A percentile compares a stretch with the other conserved stretches of the same genome.
Conservation (phyloP, 2,888 invertebrate genomes). For the Melanotus villosus region DNA sequence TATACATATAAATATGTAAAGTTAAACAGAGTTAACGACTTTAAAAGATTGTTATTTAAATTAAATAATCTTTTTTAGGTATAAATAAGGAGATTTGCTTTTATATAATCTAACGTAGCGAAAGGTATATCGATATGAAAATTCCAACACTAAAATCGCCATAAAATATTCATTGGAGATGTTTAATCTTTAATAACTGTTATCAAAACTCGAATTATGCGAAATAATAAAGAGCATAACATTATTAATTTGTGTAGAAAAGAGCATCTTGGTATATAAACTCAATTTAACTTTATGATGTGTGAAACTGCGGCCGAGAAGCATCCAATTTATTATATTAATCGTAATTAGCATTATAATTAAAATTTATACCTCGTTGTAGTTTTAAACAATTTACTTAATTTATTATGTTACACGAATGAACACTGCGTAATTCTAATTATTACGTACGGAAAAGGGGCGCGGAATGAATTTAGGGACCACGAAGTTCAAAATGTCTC, state of each 20-base stretch:
- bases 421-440: slow-evolving; percentile 3
- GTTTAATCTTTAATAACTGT: slow-evolving; percentile 15
- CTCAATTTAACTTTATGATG: slow-evolving; percentile 29
- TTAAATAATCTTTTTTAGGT: not conserved
- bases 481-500: not conserved
- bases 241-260: slow-evolving; percentile 24
- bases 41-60: slow-evolving; percentile 16
- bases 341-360: slow-evolving; percentile 20
- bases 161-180: not conserved
- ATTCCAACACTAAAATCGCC: not conserved
- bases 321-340: slow-evolving; percentile 23
- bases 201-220: slow-evolving; percentile 16
- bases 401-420: slow-evolving; percentile 12
- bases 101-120: no score
- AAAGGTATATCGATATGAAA: no score
- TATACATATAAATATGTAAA: slow-evolving; percentile 28
- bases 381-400: slow-evolving; percentile 23
- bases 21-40: slow-evolving; percentile 2
- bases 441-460: slow-evolving; percentile 3
- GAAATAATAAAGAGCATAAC: slow-evolving; percentile 13
- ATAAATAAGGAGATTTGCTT: not conserved
- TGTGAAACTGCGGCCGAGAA: slow-evolving; percentile 16
- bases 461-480: not conserved
- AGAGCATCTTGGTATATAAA: slow-evolving; percentile 11
- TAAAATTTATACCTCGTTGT: slow-evolving; percentile 21